phyloP scores from a whole-genome alignment of 2,113 vertebrate species.

The Poecile atricapillus region DNA sequence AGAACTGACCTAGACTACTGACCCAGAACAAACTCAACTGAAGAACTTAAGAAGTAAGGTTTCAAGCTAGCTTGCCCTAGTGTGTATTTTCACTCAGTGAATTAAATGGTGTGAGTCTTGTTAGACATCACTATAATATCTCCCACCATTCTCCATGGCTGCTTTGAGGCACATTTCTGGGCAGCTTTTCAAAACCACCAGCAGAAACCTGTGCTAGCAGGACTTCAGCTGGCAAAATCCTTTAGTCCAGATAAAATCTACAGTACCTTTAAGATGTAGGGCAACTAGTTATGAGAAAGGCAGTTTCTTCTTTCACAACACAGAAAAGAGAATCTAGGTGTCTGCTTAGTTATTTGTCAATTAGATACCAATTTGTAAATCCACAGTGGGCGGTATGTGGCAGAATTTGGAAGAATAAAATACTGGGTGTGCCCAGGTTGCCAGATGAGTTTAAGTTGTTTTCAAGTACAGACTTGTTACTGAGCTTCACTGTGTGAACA shows the following conservation, averaged over 20 bases:
- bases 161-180: not conserved
- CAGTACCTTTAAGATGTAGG: not conserved
- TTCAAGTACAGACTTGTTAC: not conserved
- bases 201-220: constrained; percentile 21
- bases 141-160: not conserved
- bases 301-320: constrained; percentile 7
- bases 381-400: not conserved
- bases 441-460: not conserved
- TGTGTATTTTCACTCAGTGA: not conserved
- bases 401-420: not conserved
- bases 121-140: not conserved
- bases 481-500: not conserved
- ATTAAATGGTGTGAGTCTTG: not conserved
- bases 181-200: constrained; percentile 19
- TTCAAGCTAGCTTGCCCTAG: not conserved
- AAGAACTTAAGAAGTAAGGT: not conserved
- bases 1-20: not conserved
- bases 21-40: not conserved
- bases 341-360: not conserved
- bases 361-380: constrained; percentile 32
- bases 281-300: not conserved
- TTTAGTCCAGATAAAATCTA: constrained; percentile 41
- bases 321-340: not conserved
- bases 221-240: not conserved
- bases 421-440: not conserved